Conservation (phyloP, 2,113 vertebrate species). For the Corapipo altera region DNA sequence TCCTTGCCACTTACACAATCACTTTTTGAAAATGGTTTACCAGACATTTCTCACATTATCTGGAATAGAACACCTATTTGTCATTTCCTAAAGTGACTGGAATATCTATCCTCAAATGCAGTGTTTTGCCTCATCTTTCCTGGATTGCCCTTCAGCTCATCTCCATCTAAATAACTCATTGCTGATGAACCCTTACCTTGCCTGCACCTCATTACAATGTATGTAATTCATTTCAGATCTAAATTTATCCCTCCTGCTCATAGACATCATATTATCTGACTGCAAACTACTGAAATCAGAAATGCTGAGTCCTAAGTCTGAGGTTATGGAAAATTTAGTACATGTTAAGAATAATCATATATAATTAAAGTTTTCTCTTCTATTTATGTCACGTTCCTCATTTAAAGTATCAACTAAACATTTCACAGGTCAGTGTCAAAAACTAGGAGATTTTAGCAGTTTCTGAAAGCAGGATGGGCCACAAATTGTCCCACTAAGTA, state of each 20-base stretch:
- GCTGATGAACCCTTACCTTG: conserved; percentile 44
- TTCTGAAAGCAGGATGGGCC: background rate
- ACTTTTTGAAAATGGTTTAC: background rate
- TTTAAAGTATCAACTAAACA: conserved; percentile 1
- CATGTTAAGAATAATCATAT: conserved; percentile 35
- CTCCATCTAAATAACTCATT: conserved; percentile 22
- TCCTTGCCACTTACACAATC: background rate
- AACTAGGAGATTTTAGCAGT: background rate
- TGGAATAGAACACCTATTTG: background rate
- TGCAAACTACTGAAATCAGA: conserved; percentile 49
- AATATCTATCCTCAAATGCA: background rate
- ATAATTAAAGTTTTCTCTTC: conserved; percentile 38
- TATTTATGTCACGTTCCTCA: conserved; percentile 10
- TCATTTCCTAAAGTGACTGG: background rate
- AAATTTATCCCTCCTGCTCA: conserved; percentile 48
- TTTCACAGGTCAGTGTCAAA: background rate
- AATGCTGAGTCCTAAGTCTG: conserved; percentile 44
- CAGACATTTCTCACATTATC: background rate
- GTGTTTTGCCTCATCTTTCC: conserved; percentile 16
- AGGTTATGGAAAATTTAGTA: conserved; percentile 30
- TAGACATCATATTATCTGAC: conserved; percentile 35
- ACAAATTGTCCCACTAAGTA: conserved; percentile 1
- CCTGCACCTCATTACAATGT: conserved; percentile 40
- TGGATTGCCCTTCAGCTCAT: conserved; percentile 8
- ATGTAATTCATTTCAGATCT: conserved; percentile 50